Conservation (phyloP, 2,888 invertebrate species). For the Agrochola lychnidis region DNA sequence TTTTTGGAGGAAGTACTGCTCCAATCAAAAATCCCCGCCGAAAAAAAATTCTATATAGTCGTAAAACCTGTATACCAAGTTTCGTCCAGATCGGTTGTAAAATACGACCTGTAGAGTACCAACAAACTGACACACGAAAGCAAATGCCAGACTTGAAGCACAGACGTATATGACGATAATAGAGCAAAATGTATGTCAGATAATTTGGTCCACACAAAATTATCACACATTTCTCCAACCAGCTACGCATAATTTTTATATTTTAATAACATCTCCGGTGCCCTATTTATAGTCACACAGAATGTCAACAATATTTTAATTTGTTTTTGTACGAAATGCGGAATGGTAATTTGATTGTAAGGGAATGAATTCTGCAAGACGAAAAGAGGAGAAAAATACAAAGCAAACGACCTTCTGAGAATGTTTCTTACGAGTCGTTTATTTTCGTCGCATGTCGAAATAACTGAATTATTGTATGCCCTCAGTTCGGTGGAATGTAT, state of each 20-base stretch:
- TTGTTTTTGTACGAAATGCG: constrained; percentile 1
- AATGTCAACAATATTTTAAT: constrained; percentile 25
- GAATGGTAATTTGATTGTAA: constrained; percentile 12
- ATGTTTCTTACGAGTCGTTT: constrained; percentile 46
- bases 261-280: constrained; percentile 36
- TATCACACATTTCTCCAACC: constrained; percentile 27
- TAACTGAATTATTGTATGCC: constrained; percentile 26
- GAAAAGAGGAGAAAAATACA: constrained; percentile 23
- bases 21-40: too few relatives aligned
- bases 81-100: too few relatives aligned
- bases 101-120: too few relatives aligned
- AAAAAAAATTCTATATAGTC: too few relatives aligned
- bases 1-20: too few relatives aligned
- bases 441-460: constrained; percentile 57
- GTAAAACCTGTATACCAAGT: too few relatives aligned
- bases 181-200: constrained; percentile 56
- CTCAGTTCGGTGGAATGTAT: constrained; percentile 2
- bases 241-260: constrained; percentile 33
- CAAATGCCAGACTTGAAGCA: too few relatives aligned
- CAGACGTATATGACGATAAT: constrained; percentile 36
- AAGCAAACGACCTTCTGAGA: constrained; percentile 44
- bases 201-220: constrained; percentile 50
- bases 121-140: too few relatives aligned
- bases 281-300: constrained; percentile 33
- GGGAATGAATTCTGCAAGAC: constrained; percentile 7